A percentile compares a stretch with the other conserved stretches of the same genome.
Conservation (phyloP, 2,888 invertebrate genomes). For the Andrena dorsata region DNA sequence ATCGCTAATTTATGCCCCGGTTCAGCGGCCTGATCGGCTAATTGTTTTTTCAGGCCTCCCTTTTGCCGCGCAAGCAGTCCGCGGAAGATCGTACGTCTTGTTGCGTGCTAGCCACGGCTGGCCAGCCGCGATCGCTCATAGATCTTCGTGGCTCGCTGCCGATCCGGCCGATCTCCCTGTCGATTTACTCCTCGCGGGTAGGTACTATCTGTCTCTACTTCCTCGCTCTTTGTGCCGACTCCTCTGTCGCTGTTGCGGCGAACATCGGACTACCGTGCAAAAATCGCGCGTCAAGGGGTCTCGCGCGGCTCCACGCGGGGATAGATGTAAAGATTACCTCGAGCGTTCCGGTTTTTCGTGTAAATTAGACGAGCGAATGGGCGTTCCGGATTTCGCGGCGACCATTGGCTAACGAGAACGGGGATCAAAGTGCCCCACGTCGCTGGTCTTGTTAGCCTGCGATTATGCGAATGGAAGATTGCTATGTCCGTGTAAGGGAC, state of each 20-base stretch:
- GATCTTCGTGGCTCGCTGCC: constrained; percentile 48
- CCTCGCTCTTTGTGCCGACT: background rate
- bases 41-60: constrained; percentile 64
- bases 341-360: constrained; percentile 47
- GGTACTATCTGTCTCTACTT: background rate
- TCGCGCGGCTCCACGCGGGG: constrained; percentile 20
- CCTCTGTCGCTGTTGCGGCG: background rate
- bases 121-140: constrained; percentile 46
- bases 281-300: constrained; percentile 26
- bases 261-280: background rate
- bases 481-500: constrained; percentile 7
- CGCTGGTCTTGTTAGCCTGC: constrained; percentile 13
- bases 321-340: constrained; percentile 36
- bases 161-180: constrained; percentile 31
- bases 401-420: constrained; percentile 41
- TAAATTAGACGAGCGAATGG: constrained; percentile 43
- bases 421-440: constrained; percentile 38
- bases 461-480: constrained; percentile 29
- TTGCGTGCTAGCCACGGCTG: constrained; percentile 55
- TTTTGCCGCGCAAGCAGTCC: constrained; percentile 10
- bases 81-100: constrained; percentile 59
- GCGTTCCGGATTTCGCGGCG: constrained; percentile 39
- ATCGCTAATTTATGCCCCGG: constrained; percentile 66
- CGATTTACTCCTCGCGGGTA: constrained; percentile 36
- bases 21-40: constrained; percentile 57